Conservation (phyloP, 1,140 invertebrate genomes). For the Penaeus vannamei region DNA sequence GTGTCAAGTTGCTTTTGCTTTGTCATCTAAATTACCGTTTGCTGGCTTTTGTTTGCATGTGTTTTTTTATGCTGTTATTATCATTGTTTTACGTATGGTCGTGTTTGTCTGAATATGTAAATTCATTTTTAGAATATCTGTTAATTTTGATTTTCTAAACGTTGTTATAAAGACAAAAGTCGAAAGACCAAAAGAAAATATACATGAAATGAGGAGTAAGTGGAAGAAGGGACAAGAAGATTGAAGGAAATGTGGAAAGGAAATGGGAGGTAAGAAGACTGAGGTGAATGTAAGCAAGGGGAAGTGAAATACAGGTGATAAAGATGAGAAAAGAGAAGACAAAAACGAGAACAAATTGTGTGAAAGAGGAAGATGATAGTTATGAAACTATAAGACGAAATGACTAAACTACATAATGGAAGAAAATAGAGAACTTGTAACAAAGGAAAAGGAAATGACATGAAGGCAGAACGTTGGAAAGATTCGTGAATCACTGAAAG, state of each 20-base stretch:
- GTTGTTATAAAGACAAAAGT: background rate
- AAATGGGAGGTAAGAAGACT: background rate
- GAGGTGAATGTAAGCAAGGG: background rate
- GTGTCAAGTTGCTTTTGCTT: too few relatives aligned
- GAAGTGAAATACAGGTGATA: background rate
- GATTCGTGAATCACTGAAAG: background rate
- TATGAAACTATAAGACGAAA: background rate
- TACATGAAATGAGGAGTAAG: background rate
- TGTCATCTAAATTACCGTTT: too few relatives aligned
- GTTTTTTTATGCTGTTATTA: too few relatives aligned
- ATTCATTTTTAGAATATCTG: too few relatives aligned
- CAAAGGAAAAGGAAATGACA: background rate
- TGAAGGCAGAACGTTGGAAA: background rate
- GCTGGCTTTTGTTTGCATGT: too few relatives aligned
- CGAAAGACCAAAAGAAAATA: background rate
- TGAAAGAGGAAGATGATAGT: background rate
- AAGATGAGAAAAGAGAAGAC: background rate
- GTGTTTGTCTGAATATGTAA: too few relatives aligned
- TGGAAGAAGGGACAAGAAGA: background rate
- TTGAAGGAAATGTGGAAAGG: background rate
- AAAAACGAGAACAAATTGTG: background rate
- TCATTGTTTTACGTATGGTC: too few relatives aligned
- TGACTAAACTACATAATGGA: background rate
- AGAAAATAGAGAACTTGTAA: background rate
- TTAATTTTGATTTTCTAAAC: too few relatives aligned